Evolutionary conservation across 1,140 invertebrate genomes (phyloP), one percentile per base, ranked within the genome.

Genomic region (Drosophila ficusphila): DNA sequence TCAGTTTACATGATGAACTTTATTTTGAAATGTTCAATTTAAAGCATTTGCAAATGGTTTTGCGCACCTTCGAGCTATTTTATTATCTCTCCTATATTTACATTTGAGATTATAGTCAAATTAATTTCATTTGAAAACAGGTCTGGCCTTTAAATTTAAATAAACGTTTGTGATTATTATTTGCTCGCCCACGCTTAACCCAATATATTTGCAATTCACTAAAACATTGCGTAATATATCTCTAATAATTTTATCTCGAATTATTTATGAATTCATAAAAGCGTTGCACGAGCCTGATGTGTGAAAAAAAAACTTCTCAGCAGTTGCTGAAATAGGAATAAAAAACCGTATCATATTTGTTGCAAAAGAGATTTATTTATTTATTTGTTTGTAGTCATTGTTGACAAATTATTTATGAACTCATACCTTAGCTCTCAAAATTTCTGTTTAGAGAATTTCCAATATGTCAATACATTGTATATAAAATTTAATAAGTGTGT

Each of bases 311-410:
- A 23, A 25, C 18, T 21, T 11, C 25, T 49, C 53, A 21, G 23
- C 23, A 5, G 27, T 29, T 49, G 19, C n/a, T 57, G 48, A 51
- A 51, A 34, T 53, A 54, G 21, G 14, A 53, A 31, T 54, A 53
- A 34, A 44, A 44, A 58, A 44, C 53, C 58, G 42, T 21, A 41
- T 57, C 27, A 34, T 62, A 46, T 64, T 29, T 41, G 11, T 19
- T 23, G 49, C 27, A 7, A 52, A 4, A 21, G 19, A 2, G 21
- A 8, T 14, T 42, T 42, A 42, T 23, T 23, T n/a, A 42, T 42
- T 12, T 42, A 42, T 42, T 42, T 42, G 19, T 42, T 42, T 42
- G 19, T 12, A 19, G 16, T 42, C 19, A 12, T 23, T 12, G 11
- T 21, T 23, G n/a, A 11, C n/a, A 12, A 11, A 25, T 27, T 27